Evolutionary conservation across 1,140 invertebrate species (phyloP).

Genomic region (Cydia strobilella): DNA sequence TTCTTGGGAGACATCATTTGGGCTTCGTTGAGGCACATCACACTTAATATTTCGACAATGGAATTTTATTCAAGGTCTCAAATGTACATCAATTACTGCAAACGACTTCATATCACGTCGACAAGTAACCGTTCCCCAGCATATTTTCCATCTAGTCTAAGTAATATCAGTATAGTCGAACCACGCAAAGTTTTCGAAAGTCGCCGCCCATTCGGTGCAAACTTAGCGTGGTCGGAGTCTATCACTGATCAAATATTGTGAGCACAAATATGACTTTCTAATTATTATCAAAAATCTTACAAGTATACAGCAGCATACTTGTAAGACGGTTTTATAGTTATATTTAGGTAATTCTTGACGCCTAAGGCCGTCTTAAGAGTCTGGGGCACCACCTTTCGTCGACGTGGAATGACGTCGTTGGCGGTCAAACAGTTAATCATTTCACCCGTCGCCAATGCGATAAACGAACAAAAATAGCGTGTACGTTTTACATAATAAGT

Average conservation of each 20-base stretch:
- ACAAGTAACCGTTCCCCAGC: not conserved
- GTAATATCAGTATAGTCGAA: too few relatives aligned
- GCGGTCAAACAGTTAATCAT: too few relatives aligned
- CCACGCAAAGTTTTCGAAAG: too few relatives aligned
- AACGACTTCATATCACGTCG: not conserved
- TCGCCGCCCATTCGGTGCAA: too few relatives aligned
- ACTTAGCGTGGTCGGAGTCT: too few relatives aligned
- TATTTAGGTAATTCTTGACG: not conserved
- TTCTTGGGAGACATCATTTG: constrained; percentile 2
- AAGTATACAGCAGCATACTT: not conserved
- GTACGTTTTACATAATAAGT: not conserved
- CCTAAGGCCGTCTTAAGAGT: too few relatives aligned
- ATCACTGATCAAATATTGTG: too few relatives aligned
- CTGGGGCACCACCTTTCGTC: too few relatives aligned
- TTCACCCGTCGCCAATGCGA: too few relatives aligned
- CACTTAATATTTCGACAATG: too few relatives aligned
- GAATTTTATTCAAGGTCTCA: not conserved
- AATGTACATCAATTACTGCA: not conserved
- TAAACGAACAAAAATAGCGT: not conserved
- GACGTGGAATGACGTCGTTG: too few relatives aligned
- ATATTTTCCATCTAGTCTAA: too few relatives aligned
- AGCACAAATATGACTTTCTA: not conserved
- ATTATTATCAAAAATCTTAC: not conserved
- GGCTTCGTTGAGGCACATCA: constrained; percentile 4
- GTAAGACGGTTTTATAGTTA: not conserved